Percentiles rank a stretch among this genome's conserved stretches.
Evolutionary conservation across 1,140 invertebrate genomes (phyloP).

Genomic region (Drosophila guanche): DNA sequence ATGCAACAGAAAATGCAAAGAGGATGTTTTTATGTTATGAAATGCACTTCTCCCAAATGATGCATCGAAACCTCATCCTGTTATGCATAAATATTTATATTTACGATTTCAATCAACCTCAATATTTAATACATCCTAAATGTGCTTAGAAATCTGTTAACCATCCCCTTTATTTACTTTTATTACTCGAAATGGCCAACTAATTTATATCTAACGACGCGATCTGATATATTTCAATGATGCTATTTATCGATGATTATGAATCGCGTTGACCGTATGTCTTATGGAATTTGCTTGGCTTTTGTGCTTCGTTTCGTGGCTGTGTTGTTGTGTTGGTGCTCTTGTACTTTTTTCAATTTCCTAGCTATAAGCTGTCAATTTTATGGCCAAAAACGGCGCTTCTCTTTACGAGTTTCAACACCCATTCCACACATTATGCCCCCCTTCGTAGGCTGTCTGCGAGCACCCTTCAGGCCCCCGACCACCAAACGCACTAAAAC

Average conservation of each 20-base stretch:
- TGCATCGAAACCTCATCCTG: too few relatives aligned
- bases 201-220: too few relatives aligned
- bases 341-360: constrained; percentile 65
- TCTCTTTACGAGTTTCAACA: constrained; percentile 75
- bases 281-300: constrained; percentile 27
- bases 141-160: too few relatives aligned
- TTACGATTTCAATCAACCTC: too few relatives aligned
- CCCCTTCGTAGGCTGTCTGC: neutral
- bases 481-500: constrained; percentile 65
- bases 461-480: neutral
- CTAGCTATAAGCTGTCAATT: constrained; percentile 77
- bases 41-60: too few relatives aligned
- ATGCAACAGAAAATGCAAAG: too few relatives aligned
- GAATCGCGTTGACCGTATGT: constrained; percentile 18
- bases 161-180: too few relatives aligned
- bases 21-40: too few relatives aligned
- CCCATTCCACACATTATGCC: constrained; percentile 48
- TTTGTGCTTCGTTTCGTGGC: neutral
- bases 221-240: constrained; percentile 11
- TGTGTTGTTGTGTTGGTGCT: constrained; percentile 6
- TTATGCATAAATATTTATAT: too few relatives aligned
- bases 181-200: too few relatives aligned
- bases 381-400: constrained; percentile 75
- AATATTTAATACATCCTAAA: too few relatives aligned
- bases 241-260: constrained; percentile 56